Evolutionary conservation across 2,888 invertebrate genomes (phyloP).

Genomic region (Mesorhabditis spiculigera): DNA sequence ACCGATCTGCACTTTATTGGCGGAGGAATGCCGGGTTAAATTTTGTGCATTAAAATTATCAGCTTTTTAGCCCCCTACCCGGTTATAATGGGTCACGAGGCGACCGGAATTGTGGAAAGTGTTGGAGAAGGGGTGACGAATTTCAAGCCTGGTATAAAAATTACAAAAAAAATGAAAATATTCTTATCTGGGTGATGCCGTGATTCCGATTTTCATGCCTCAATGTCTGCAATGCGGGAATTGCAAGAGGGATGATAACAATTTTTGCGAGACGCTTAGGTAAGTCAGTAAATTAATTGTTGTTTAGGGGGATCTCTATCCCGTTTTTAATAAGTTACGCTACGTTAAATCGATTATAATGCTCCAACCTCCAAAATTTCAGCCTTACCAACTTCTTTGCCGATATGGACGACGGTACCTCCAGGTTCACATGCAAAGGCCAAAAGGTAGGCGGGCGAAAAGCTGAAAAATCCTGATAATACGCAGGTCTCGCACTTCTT

Average conservation of each 20-base stretch:
- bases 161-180: too few species aligned
- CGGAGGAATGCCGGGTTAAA: not conserved
- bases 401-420: slow-evolving; percentile 87
- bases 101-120: slow-evolving; percentile 88
- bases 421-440: slow-evolving; percentile 70
- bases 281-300: not conserved
- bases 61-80: slow-evolving; percentile 89
- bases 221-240: slow-evolving; percentile 94
- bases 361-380: not conserved
- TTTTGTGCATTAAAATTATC: not conserved
- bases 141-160: slow-evolving; percentile 71
- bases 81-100: slow-evolving; percentile 89
- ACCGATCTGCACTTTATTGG: not conserved
- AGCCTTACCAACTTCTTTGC: slow-evolving; percentile 70
- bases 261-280: slow-evolving; percentile 88
- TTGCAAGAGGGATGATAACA: slow-evolving; percentile 88
- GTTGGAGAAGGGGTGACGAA: slow-evolving; percentile 84
- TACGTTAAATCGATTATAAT: slow-evolving; percentile 13
- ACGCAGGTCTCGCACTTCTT: slow-evolving; percentile 83
- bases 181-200: slow-evolving; percentile 78
- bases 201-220: slow-evolving; percentile 90
- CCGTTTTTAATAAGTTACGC: not conserved
- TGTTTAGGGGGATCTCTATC: not conserved
- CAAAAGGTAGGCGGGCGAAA: too few species aligned
- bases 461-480: too few species aligned